Base-by-base conservation (phyloP, 2,888 invertebrate species). In the Latrodectus hesperus region DNA sequence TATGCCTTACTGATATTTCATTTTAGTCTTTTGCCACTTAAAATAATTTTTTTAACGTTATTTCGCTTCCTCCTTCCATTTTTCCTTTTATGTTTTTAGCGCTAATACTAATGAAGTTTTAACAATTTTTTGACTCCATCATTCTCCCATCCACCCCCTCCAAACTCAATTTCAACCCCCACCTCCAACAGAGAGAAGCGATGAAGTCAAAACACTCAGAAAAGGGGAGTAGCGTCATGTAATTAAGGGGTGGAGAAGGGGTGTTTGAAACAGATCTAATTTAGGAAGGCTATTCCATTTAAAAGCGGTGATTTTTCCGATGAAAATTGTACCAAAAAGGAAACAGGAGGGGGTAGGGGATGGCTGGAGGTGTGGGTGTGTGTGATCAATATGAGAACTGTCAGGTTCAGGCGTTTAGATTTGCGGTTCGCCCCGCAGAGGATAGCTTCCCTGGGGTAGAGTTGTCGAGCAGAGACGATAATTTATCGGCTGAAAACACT, bases 201-300 rank as follows among this genome's bases (percentile, higher is more conserved):
- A 78, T 70, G 22, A 70, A 78, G 78, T 70, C 78, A 26, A 70
- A 60, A 26, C 78, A 52, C 60, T 73, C 73, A 53, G 73, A 53
- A 53, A 74, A 72, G 64, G 64, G 53, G 71, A 67, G 65, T 60
- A 55, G 26, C 16, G 53, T 53, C n/a, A 74, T 67, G 73, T 86
- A 80, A 86, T 86, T 86, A 86, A 86, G 80, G 81, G 73, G 71
- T 75, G 74, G 60, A 70, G 76, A 52, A 38, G 68, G 55, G 83
- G 70, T 52, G 73, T 26, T 70, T 70, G 76, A 76, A 83, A 83
- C 77, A 81, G 86, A 86, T 86, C 86, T 86, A 86, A 86, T 86
- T 86, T 86, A 80, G 81, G 86, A 68, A 75, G 85, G 86, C 86
- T 53, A 86, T 86, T 86, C 86, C 81, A 76, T 76, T 81, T 86